Evolutionary conservation across 2,797 vertebrate species (phyloP).

Genomic region (Harpagifer antarcticus): DNA sequence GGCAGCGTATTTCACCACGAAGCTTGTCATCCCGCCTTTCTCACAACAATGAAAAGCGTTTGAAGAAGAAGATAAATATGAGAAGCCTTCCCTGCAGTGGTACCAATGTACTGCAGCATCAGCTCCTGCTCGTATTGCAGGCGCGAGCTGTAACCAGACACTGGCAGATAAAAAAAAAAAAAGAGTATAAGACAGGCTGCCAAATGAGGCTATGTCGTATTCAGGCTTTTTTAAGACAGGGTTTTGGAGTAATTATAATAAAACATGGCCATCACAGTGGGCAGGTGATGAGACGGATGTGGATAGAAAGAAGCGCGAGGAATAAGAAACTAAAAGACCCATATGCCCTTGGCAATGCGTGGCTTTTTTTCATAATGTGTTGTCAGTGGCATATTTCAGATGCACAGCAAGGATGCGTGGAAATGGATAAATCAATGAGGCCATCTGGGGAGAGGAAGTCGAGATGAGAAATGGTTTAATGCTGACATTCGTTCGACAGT

Average conservation of each 20-base stretch:
- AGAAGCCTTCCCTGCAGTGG: constrained; percentile 55
- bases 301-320: constrained; percentile 25
- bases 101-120: constrained; percentile 53
- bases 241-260: constrained; percentile 54
- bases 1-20: constrained; percentile 32
- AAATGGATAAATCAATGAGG: constrained; percentile 78
- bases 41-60: constrained; percentile 49
- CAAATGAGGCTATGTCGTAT: constrained; percentile 21
- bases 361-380: constrained; percentile 53
- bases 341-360: constrained; percentile 44
- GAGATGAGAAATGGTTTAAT: constrained; percentile 69
- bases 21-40: constrained; percentile 45
- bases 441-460: constrained; percentile 76
- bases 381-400: constrained; percentile 70
- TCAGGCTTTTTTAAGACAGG: constrained; percentile 21
- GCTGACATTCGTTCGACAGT: constrained; percentile 66
- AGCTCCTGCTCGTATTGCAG: constrained; percentile 49
- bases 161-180: constrained; percentile 1
- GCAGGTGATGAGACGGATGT: constrained; percentile 61
- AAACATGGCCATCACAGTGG: constrained; percentile 46
- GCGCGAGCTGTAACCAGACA: constrained; percentile 44
- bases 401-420: constrained; percentile 62
- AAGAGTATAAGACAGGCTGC: neutral
- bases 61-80: constrained; percentile 64
- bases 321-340: constrained; percentile 28